Conservation (phyloP, 1,140 invertebrate genomes). For the Ceratina calcarata region DNA sequence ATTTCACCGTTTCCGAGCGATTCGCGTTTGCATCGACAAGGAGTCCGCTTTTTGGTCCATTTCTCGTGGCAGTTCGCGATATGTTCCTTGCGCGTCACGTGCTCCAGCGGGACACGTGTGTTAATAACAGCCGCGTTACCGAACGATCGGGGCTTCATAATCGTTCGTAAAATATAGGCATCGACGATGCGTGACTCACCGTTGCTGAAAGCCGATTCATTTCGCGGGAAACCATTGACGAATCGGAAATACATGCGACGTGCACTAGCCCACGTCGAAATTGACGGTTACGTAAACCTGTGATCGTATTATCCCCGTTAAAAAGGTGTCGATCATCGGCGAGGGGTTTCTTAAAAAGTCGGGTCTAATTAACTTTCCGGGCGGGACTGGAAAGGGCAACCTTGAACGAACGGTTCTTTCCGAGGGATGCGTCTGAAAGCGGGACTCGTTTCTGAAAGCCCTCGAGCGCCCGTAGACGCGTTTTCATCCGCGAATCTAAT, state of each 20-base stretch:
- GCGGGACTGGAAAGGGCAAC: neutral
- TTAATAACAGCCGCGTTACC: conserved; percentile 15
- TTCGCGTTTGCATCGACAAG: neutral
- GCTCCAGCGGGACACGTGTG: neutral
- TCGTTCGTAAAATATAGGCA: neutral
- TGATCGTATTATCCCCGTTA: conserved; percentile 64
- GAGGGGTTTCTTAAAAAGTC: conserved; percentile 68
- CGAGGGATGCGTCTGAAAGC: neutral
- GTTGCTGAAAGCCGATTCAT: neutral
- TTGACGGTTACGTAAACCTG: conserved; percentile 71
- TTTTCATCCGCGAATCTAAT: neutral
- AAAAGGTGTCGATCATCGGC: conserved; percentile 63
- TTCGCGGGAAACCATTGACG: neutral
- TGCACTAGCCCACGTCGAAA: conserved; percentile 64
- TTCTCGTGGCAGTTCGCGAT: neutral
- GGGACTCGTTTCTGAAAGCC: neutral
- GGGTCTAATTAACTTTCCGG: conserved; percentile 51
- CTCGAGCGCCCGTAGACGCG: neutral
- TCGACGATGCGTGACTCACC: neutral
- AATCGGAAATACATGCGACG: neutral
- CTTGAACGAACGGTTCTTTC: neutral
- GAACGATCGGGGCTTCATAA: conserved; percentile 32
- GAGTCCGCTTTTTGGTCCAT: neutral
- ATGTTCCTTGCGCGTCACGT: conserved; percentile 8
- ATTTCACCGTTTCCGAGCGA: conserved; percentile 5